Evolutionary conservation across 2,888 invertebrate species (phyloP), one percentile per base, ranked within the genome.

Genomic region (Cosmia trapezina): DNA sequence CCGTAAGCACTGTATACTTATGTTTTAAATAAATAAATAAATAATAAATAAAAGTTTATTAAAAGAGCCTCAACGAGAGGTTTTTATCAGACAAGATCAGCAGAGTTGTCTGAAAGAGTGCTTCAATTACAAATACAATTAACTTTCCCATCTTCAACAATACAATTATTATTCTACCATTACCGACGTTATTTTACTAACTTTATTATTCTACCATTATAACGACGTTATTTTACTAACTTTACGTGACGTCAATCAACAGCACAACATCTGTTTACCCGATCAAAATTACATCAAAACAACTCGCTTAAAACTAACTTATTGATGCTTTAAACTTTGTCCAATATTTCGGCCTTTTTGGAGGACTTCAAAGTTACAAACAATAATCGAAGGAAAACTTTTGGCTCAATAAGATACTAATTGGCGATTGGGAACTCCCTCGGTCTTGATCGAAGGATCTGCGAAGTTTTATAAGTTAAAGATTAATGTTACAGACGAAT

Each of bases 391-490:
- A 9, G 51, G 5, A 4, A 67, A 72, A 68, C 37, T 59, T 77
- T 51, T 12, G 12, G 9, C 54, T 19, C 53, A 61, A 74, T 81
- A 68, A 62, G 51, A 59, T 19, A 51, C 51, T 78, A 78, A 81
- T 81, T 78, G 78, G 51, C 28, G 45, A 62, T 69, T 60, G 33
- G 17, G 11, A 63, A 56, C 65, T 66, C 45, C 17, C 4, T 19
- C 41, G 28, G 33, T 56, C 12, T 37, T 54, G 54, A 51, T 54
- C 54, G 57, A 54, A 41, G 5, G 49, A 62, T 56, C 22, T 28
- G 5, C 33, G 22, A 73, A 79, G 59, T 78, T 78, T 47, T 56
- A 33, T 54, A 19, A 28, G 45, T 54, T 54, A 28, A 51, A 73
- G 73, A 67, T 57, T 56, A 79, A 67, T 54, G 53, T 17, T 61